Conservation (phyloP, 2,797 vertebrate genomes). For the Coilia nasus region DNA sequence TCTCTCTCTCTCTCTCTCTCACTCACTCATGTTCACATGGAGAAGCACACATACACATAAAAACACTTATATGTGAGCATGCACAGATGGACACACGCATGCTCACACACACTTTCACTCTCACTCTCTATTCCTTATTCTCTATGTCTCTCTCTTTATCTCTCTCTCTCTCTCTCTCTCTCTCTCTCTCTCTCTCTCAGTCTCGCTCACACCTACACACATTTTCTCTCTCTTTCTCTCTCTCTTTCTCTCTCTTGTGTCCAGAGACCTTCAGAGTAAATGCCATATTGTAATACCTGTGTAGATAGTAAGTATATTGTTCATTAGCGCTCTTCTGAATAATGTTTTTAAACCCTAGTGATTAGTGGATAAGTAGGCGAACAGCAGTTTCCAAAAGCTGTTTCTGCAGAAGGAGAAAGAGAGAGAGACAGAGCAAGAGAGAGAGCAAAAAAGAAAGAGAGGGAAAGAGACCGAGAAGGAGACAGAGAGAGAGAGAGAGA, state of each 20-base stretch:
- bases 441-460: neutral
- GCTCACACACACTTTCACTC: constrained; percentile 26
- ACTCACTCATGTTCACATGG: constrained; percentile 3
- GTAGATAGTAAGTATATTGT: no score
- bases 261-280: neutral
- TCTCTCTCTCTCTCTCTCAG: neutral
- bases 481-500: neutral
- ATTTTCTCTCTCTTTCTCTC: neutral
- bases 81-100: neutral
- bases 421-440: neutral
- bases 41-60: neutral
- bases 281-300: no score
- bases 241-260: neutral
- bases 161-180: no score
- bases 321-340: no score
- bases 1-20: neutral
- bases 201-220: neutral
- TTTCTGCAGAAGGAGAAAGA: neutral
- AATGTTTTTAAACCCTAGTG: no score
- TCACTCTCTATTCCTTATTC: neutral
- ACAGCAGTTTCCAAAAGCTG: neutral
- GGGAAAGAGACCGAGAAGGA: neutral
- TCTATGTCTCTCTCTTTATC: no score
- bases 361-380: neutral
- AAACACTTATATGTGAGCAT: neutral